Conservation (phyloP, 2,113 vertebrate genomes). For the Takifugu bimaculatus region DNA sequence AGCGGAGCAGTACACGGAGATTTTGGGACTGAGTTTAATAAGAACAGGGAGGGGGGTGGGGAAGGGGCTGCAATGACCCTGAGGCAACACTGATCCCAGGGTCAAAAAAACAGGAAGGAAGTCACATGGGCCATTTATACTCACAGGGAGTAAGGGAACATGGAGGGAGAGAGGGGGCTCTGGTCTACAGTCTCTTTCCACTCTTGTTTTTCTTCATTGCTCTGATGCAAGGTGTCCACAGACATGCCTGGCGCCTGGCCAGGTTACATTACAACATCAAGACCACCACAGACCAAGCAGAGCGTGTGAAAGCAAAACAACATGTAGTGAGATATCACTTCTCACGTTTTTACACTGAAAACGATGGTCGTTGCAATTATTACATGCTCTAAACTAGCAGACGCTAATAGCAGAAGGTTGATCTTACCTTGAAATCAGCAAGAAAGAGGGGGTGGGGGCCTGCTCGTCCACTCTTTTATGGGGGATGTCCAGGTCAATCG, state of each 20-base stretch:
- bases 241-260: constrained; percentile 48
- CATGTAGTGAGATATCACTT: neutral
- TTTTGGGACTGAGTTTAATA: constrained; percentile 58
- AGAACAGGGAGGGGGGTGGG: constrained; percentile 6
- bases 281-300: constrained; percentile 41
- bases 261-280: constrained; percentile 56
- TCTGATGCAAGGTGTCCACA: constrained; percentile 58
- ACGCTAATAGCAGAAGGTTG: neutral
- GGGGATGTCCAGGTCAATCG: constrained; percentile 54
- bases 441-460: neutral
- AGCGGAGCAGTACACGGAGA: constrained; percentile 1
- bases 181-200: constrained; percentile 31
- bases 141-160: constrained; percentile 12
- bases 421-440: neutral
- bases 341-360: neutral
- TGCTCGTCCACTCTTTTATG: constrained; percentile 21
- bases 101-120: constrained; percentile 71
- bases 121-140: constrained; percentile 55
- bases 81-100: constrained; percentile 43
- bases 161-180: constrained; percentile 7
- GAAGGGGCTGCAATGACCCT: constrained; percentile 28
- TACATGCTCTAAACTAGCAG: too few relatives aligned
- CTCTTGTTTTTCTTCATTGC: constrained; percentile 55
- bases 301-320: neutral
- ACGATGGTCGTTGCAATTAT: too few relatives aligned